phyloP scores from a whole-genome alignment of 2,888 invertebrate species.

The Baronia brevicornis region DNA sequence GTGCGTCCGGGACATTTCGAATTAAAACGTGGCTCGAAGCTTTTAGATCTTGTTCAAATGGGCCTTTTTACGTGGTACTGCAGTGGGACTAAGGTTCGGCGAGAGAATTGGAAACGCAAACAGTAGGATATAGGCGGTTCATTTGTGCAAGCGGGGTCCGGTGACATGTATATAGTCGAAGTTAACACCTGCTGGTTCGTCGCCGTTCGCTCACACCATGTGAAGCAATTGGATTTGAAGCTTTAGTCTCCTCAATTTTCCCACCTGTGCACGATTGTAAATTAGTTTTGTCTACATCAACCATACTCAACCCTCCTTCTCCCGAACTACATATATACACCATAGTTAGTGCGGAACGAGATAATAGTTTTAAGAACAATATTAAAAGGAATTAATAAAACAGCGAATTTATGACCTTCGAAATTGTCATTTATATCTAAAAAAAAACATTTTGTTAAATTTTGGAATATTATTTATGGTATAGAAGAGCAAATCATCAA shows the following conservation, averaged over 20 bases:
- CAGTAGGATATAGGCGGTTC: conserved; percentile 65
- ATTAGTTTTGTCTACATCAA: conserved; percentile 36
- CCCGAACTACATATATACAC: no score
- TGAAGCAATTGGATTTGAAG: conserved; percentile 36
- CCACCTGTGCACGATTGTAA: conserved; percentile 45
- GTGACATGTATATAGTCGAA: conserved; percentile 35
- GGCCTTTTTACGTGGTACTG: conserved; percentile 39
- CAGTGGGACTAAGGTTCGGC: conserved; percentile 34
- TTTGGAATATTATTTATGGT: no score
- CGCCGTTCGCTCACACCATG: conserved; percentile 53
- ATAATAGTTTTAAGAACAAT: no score
- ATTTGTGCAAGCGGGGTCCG: conserved; percentile 48
- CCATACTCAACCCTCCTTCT: conserved; percentile 16
- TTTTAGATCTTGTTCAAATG: conserved; percentile 52
- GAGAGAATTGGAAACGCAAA: conserved; percentile 53
- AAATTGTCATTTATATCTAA: no score
- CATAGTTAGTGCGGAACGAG: no score
- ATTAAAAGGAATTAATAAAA: no score
- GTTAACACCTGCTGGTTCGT: conserved; percentile 63
- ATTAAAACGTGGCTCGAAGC: conserved; percentile 44
- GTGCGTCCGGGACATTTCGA: conserved; percentile 29
- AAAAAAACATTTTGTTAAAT: no score
- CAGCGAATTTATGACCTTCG: no score
- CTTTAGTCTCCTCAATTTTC: conserved; percentile 35
- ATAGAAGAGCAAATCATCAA: no score